A percentile compares a stretch with the other conserved stretches of the same genome.
phyloP scores from a whole-genome alignment of 2,797 vertebrate genomes.

The Pogonophryne albipinna region DNA sequence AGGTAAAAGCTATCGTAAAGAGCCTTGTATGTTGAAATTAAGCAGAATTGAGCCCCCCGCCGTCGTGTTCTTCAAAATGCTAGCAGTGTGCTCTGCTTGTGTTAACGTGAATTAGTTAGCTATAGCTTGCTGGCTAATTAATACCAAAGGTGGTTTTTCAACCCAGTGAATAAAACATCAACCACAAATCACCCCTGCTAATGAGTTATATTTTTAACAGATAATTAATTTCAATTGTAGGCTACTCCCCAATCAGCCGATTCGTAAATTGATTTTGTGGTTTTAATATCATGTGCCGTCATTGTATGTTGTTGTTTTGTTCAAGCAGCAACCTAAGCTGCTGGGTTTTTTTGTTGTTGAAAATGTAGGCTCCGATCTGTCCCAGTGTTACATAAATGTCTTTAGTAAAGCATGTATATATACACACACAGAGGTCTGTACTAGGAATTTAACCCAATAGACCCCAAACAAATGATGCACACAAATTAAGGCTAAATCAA shows the following conservation, averaged over 20 bases:
- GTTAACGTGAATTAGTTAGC: conserved; percentile 37
- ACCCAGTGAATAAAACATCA: conserved; percentile 1
- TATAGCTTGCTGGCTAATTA: conserved; percentile 72
- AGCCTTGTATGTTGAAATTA: background rate
- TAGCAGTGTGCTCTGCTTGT: conserved; percentile 36
- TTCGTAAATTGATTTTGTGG: background rate
- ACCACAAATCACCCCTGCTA: background rate
- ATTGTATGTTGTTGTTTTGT: conserved; percentile 33
- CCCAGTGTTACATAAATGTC: conserved; percentile 33
- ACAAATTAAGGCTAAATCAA: background rate
- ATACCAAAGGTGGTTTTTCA: conserved; percentile 25
- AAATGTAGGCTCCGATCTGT: conserved; percentile 11
- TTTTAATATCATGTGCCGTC: background rate
- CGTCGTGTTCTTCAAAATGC: conserved; percentile 43
- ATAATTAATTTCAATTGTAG: background rate
- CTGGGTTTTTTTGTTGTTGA: background rate
- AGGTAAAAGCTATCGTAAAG: background rate
- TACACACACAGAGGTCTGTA: background rate
- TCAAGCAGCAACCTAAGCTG: background rate
- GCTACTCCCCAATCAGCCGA: too few relatives aligned
- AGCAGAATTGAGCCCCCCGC: conserved; percentile 25
- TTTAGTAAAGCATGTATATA: background rate
- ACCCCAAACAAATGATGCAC: background rate
- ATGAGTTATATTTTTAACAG: rapidly evolving
- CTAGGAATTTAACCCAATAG: background rate